A percentile compares a stretch with the other conserved stretches of the same genome.
These are phyloP conservation scores for Leptinotarsa defecta DNA, from an alignment of 1,140 invertebrate species.

Conservation along the genomic window DNA sequence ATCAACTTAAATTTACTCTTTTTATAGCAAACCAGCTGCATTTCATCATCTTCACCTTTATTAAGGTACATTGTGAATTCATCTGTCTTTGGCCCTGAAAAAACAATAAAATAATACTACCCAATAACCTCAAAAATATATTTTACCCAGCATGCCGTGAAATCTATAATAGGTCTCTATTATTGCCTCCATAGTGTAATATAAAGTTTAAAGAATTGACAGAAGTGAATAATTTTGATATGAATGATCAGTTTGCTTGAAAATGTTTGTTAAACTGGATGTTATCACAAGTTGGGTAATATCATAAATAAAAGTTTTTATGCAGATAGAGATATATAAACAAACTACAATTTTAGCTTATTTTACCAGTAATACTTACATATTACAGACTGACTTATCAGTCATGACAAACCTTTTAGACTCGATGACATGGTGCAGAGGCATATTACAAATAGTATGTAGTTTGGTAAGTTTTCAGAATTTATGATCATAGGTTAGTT, in stretches of 20 bases:
- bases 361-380: background rate
- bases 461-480: too few relatives aligned
- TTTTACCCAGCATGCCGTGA: background rate
- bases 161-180: background rate
- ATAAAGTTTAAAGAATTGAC: background rate
- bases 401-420: too few relatives aligned
- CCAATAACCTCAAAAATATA: background rate
- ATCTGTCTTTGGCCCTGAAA: conserved; percentile 19
- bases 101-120: background rate
- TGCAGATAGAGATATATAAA: background rate
- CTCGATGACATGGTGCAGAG: too few relatives aligned
- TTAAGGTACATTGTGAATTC: conserved; percentile 61
- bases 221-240: background rate
- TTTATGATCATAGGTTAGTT: too few relatives aligned
- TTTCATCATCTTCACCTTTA: conserved; percentile 70
- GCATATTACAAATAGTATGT: too few relatives aligned
- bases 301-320: background rate
- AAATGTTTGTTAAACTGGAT: background rate
- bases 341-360: background rate
- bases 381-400: background rate
- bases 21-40: conserved; percentile 71
- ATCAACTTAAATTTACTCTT: conserved; percentile 59
- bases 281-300: background rate
- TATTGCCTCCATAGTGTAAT: background rate
- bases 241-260: background rate